A percentile compares a stretch with the other conserved stretches of the same genome.
Evolutionary conservation across 2,888 invertebrate genomes (phyloP).

Genomic region (Troglohyphantes excavatus): DNA sequence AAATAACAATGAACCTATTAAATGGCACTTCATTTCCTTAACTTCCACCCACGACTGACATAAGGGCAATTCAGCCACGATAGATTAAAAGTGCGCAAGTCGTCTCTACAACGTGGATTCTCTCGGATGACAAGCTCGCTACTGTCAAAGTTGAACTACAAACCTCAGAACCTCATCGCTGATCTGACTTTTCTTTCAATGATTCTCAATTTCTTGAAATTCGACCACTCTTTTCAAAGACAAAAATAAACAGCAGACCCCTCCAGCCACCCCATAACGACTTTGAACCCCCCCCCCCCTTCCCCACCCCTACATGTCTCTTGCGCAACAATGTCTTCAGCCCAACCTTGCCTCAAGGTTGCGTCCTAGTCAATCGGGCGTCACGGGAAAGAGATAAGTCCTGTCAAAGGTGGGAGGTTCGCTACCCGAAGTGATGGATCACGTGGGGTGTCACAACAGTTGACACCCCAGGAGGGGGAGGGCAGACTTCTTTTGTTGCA

Average conservation of each 20-base stretch:
- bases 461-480: background rate
- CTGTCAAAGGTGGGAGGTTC: background rate
- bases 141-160: no score
- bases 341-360: constrained; percentile 33
- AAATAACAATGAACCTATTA: no score
- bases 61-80: no score
- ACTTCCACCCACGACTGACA: no score
- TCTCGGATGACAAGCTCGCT: no score
- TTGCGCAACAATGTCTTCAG: constrained; percentile 14
- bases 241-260: no score
- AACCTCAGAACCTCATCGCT: no score
- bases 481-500: background rate
- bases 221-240: background rate
- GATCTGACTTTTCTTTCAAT: no score
- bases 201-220: no score
- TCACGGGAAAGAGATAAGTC: background rate
- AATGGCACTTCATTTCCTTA: no score
- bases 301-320: background rate
- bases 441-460: background rate
- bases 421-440: background rate
- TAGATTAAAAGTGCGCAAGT: no score
- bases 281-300: background rate
- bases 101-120: no score
- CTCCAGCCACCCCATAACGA: background rate
- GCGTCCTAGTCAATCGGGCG: constrained; percentile 22